A percentile compares a stretch with the other conserved stretches of the same genome.
Evolutionary conservation across 2,113 vertebrate genomes (phyloP).

Genomic region (Blennius ocellaris): DNA sequence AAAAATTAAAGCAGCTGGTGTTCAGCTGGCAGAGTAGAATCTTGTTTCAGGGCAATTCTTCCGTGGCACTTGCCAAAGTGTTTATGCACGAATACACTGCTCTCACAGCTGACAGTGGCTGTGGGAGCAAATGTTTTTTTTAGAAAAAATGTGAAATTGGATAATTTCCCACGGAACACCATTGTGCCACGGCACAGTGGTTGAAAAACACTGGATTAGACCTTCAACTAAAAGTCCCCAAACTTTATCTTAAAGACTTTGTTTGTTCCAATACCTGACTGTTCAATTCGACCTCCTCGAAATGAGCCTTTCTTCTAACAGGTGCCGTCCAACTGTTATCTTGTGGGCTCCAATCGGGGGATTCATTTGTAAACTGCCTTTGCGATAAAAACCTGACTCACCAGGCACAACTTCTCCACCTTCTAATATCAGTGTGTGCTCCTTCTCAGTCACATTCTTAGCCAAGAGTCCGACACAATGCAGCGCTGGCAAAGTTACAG

Average conservation of each 20-base stretch:
- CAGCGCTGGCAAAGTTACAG: no score
- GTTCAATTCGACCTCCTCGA: background rate
- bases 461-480: background rate
- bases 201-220: no score
- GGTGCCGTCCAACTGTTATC: background rate
- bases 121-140: no score
- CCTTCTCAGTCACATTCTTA: background rate
- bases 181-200: no score
- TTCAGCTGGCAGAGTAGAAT: no score
- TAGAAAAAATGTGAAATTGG: no score
- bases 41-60: no score
- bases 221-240: background rate
- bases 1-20: no score
- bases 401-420: conserved; percentile 2
- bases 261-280: background rate
- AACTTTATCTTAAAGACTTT: background rate
- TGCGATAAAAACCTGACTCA: background rate
- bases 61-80: no score
- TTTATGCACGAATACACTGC: no score
- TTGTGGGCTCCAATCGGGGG: background rate
- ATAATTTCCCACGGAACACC: no score
- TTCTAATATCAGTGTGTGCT: background rate
- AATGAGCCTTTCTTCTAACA: background rate
- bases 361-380: conserved; percentile 5
- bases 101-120: no score